phyloP scores from a whole-genome alignment of 2,888 invertebrate species.

The Polymixis lichenea region DNA sequence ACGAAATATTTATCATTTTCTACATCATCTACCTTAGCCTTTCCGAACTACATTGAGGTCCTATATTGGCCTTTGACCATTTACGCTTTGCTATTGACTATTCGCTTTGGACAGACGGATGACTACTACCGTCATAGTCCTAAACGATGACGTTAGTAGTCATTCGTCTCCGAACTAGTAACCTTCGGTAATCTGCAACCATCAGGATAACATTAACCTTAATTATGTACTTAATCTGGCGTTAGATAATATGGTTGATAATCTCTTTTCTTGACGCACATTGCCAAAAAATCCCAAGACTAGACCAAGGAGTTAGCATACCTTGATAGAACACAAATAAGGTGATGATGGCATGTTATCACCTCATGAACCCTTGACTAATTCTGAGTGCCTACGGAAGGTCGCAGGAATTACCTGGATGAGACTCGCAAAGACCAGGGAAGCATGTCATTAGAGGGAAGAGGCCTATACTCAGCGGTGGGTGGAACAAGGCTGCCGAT shows the following conservation, averaged over 20 bases:
- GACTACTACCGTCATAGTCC: no score
- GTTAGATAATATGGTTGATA: background rate
- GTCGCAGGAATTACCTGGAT: background rate
- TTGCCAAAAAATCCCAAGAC: slow-evolving; percentile 2
- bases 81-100: no score
- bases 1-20: no score
- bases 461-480: background rate
- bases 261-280: slow-evolving; percentile 7
- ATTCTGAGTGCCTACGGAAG: background rate
- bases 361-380: background rate
- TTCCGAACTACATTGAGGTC: background rate
- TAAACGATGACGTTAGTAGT: slow-evolving; percentile 13
- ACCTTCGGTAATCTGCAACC: background rate
- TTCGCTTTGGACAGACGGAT: no score
- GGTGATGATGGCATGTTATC: background rate
- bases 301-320: background rate
- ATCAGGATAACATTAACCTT: slow-evolving; percentile 34
- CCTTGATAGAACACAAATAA: background rate
- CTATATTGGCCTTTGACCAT: no score
- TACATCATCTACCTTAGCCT: background rate
- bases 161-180: slow-evolving; percentile 1
- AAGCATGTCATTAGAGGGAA: background rate
- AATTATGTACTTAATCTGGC: slow-evolving; percentile 34
- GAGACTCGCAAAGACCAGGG: background rate
- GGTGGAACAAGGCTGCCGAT: background rate